Percentiles rank a stretch among this genome's conserved stretches.
Conservation (phyloP, 2,888 invertebrate species). For the Crepidodera aurea region DNA sequence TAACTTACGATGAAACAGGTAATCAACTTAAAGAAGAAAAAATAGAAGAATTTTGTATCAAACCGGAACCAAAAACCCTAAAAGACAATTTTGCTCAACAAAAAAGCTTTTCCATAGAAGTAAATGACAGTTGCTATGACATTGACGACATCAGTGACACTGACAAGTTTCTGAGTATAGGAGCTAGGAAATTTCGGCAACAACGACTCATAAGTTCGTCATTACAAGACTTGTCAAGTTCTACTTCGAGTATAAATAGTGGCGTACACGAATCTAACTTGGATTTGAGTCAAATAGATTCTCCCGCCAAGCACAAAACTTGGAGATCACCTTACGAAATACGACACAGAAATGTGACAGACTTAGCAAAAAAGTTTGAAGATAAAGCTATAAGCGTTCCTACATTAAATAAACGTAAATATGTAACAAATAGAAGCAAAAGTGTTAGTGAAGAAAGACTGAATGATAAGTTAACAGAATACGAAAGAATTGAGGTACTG, state of each 20-base stretch:
- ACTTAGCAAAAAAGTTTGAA: constrained; percentile 75
- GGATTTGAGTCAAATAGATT: constrained; percentile 57
- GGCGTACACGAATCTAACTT: constrained; percentile 58
- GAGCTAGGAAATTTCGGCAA: constrained; percentile 50
- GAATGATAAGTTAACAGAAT: constrained; percentile 57
- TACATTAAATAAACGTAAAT: constrained; percentile 48
- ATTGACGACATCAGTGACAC: constrained; percentile 50
- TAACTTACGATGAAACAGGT: constrained; percentile 57
- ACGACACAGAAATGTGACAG: constrained; percentile 67
- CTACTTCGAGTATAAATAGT: constrained; percentile 60
- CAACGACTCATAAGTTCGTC: constrained; percentile 53
- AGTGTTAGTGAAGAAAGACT: constrained; percentile 55
- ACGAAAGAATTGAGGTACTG: constrained; percentile 58
- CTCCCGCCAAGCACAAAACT: constrained; percentile 62
- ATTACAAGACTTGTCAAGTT: constrained; percentile 60
- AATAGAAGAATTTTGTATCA: constrained; percentile 44
- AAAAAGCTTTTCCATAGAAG: constrained; percentile 58
- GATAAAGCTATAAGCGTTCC: constrained; percentile 58
- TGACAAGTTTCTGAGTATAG: constrained; percentile 54
- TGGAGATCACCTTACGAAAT: constrained; percentile 78
- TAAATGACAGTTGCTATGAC: constrained; percentile 50
- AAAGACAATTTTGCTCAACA: constrained; percentile 53
- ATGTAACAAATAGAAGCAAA: constrained; percentile 48
- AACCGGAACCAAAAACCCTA: constrained; percentile 45
- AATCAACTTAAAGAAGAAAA: constrained; percentile 52